A percentile compares a stretch with the other conserved stretches of the same genome.
Evolutionary conservation across 2,888 invertebrate genomes (phyloP).

Genomic region (Neoitamus cyanurus): DNA sequence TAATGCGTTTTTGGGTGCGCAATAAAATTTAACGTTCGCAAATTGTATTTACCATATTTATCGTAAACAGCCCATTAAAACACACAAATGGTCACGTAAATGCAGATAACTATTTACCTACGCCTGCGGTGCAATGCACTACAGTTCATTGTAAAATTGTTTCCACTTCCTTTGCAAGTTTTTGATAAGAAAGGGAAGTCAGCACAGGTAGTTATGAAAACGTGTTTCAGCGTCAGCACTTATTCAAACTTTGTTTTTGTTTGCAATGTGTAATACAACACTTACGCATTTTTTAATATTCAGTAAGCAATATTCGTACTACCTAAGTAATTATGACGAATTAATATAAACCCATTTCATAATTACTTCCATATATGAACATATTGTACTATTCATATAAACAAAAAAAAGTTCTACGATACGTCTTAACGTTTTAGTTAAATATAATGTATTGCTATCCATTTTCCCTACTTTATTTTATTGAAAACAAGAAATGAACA

Average conservation of each 20-base stretch:
- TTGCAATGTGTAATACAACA: neutral
- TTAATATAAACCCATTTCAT: no score
- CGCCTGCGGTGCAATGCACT: neutral
- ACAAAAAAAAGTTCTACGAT: no score
- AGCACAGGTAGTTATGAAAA: neutral
- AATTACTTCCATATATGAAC: no score
- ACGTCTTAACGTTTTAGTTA: no score
- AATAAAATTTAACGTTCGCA: neutral
- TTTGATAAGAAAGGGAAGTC: neutral
- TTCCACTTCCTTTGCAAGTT: neutral
- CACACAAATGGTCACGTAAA: neutral
- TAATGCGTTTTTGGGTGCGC: neutral
- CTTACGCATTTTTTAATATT: neutral
- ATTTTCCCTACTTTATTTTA: neutral
- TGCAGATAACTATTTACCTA: neutral
- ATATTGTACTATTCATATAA: no score
- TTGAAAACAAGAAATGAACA: neutral
- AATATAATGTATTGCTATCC: no score
- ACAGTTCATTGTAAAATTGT: neutral
- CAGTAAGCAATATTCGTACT: neutral
- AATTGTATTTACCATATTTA: neutral
- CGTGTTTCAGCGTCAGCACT: neutral
- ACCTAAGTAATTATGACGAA: no score
- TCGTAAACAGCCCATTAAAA: neutral
- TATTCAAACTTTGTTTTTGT: neutral